Evolutionary conservation across 2,797 vertebrate genomes (phyloP), one percentile per base, ranked within the genome.

Genomic region (Poecile montanus): DNA sequence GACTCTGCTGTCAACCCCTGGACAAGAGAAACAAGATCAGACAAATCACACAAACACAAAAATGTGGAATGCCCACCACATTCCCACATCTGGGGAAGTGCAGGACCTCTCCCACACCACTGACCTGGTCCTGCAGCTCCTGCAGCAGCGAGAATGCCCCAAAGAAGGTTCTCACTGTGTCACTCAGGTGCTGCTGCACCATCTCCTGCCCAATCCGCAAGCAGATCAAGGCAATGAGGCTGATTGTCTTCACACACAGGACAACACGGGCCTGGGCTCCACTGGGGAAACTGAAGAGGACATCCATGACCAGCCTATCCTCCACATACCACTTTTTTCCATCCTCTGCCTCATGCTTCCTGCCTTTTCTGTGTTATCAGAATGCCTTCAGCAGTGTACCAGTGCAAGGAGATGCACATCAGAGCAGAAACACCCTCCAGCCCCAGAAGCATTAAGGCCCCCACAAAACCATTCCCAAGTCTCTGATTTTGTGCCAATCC

Each of bases 131-230:
- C 92, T 95, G 98, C 80, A 99, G 97, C 94, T 97, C 98, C 47
- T 98, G 98, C 92, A 99, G 95, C 91, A 99, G 95, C 5, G 99
- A 99, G 93, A 99, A 99, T 14, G 99, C 98, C 25, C 98, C 97
- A 13, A 99, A 99, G 97, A 99, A 99, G 58, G 96, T 98, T 36
- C 97, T 93, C 80, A 99, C 98, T 0, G 99, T 99, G 89, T 99
- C 98, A 13, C 98, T 98, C 97, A 99, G 98, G 97, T 99, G 99
- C 97, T 99, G 99, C 84, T 99, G 99, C 91, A 99, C 99, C 99
- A 99, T 99, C 98, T 99, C 99, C 89, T 98, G 98, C 74, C 99
- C 99, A 3, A 99, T 99, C 63, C 99, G 98, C 93, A 99, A 97
- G 94, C 99, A 99, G 96, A 99, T 99, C 94, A 99, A 98, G 42